These are phyloP conservation scores for Mycalesis mineus DNA, from an alignment of 2,888 invertebrate genomes.

Conservation along the genomic window DNA sequence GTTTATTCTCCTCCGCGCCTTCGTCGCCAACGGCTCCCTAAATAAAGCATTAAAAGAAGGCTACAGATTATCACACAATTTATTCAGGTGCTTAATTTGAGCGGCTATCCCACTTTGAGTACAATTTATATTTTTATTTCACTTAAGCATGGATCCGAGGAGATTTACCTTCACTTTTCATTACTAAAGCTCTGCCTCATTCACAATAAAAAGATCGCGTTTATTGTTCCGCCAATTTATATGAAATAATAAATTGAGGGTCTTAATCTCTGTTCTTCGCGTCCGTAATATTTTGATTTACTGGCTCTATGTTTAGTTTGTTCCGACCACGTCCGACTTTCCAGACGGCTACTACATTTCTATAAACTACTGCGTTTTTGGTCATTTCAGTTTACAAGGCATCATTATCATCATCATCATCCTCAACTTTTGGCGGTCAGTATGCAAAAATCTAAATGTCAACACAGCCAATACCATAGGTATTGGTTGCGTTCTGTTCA, in stretches of 20 bases:
- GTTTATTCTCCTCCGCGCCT: conserved; percentile 58
- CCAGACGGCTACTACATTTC: no score
- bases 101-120: conserved; percentile 68
- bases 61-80: conserved; percentile 76
- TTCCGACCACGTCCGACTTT: background rate
- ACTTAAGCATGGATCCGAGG: conserved; percentile 61
- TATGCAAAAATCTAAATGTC: no score
- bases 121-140: conserved; percentile 76
- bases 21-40: conserved; percentile 54
- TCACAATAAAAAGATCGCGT: conserved; percentile 36
- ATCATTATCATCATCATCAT: no score
- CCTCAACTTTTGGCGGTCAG: no score
- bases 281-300: conserved; percentile 8
- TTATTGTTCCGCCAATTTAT: conserved; percentile 10
- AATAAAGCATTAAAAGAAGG: conserved; percentile 73
- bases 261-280: conserved; percentile 4
- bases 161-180: conserved; percentile 67
- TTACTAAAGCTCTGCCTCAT: conserved; percentile 42
- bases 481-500: no score
- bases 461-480: no score
- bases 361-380: no score
- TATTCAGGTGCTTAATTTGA: conserved; percentile 78
- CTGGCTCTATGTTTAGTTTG: background rate
- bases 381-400: no score
- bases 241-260: conserved; percentile 8